phyloP scores from a whole-genome alignment of 2,888 invertebrate species.

The Norana najaformis region DNA sequence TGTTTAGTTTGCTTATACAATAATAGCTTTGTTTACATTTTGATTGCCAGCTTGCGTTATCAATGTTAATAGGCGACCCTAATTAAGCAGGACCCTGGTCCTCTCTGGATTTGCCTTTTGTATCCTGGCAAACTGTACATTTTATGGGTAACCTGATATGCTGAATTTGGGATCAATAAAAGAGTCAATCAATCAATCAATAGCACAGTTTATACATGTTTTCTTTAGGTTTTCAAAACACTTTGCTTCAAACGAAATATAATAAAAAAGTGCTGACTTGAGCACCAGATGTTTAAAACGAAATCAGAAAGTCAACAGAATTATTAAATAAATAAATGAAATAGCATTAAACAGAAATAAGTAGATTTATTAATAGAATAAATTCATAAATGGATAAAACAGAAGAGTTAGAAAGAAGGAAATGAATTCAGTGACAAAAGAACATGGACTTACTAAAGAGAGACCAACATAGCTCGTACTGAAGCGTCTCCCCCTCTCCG shows the following conservation, averaged over 20 bases:
- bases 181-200: too few relatives aligned
- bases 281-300: neutral
- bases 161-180: too few relatives aligned
- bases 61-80: too few relatives aligned
- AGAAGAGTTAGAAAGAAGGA: neutral
- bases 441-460: neutral
- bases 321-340: neutral
- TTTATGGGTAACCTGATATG: too few relatives aligned
- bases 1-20: too few relatives aligned
- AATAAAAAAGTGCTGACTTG: slow-evolving; percentile 3
- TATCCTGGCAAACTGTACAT: too few relatives aligned
- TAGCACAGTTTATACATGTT: too few relatives aligned
- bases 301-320: neutral
- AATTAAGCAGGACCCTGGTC: too few relatives aligned
- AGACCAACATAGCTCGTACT: slow-evolving; percentile 21
- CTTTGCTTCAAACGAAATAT: neutral
- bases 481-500: slow-evolving; percentile 10
- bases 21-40: too few relatives aligned
- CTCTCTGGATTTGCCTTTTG: too few relatives aligned
- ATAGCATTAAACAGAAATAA: neutral
- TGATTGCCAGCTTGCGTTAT: too few relatives aligned
- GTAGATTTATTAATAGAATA: too few relatives aligned
- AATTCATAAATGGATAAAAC: neutral
- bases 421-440: neutral
- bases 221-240: neutral